A percentile compares a stretch with the other conserved stretches of the same genome.
phyloP scores from a whole-genome alignment of 2,797 vertebrate species.

The Salarias fasciatus region DNA sequence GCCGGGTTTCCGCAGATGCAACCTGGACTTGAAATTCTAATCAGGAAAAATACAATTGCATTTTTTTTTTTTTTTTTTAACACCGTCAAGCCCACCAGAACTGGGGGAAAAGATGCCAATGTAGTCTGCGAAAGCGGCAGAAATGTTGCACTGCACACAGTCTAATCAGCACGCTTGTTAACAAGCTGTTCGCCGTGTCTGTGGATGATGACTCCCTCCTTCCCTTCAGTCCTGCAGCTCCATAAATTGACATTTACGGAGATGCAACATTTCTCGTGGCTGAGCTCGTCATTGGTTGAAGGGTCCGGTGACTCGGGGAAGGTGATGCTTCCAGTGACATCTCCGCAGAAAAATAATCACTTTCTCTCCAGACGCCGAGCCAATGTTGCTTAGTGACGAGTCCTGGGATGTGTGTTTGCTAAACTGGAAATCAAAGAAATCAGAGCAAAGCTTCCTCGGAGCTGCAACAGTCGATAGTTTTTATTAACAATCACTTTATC shows the following conservation, averaged over 20 bases:
- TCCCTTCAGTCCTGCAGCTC: constrained; percentile 3
- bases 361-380: constrained; percentile 3
- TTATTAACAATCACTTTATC: neutral
- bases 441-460: neutral
- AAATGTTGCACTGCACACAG: constrained; percentile 16
- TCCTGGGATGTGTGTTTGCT: neutral
- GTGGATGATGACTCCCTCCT: constrained; percentile 10
- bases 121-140: constrained; percentile 22
- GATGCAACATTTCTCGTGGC: neutral
- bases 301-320: neutral
- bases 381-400: neutral
- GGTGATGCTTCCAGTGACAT: neutral
- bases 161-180: constrained; percentile 47
- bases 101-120: constrained; percentile 23
- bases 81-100: constrained; percentile 22
- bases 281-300: neutral
- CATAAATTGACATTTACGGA: constrained; percentile 6
- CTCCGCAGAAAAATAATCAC: neutral
- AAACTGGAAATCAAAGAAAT: neutral
- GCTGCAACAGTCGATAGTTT: neutral
- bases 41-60: constrained; percentile 37
- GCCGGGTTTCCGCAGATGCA: constrained; percentile 36
- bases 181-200: constrained; percentile 34
- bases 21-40: constrained; percentile 48
- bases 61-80: too few relatives aligned